Evolutionary conservation across 2,797 vertebrate species (phyloP).

Genomic region (Alca torda): DNA sequence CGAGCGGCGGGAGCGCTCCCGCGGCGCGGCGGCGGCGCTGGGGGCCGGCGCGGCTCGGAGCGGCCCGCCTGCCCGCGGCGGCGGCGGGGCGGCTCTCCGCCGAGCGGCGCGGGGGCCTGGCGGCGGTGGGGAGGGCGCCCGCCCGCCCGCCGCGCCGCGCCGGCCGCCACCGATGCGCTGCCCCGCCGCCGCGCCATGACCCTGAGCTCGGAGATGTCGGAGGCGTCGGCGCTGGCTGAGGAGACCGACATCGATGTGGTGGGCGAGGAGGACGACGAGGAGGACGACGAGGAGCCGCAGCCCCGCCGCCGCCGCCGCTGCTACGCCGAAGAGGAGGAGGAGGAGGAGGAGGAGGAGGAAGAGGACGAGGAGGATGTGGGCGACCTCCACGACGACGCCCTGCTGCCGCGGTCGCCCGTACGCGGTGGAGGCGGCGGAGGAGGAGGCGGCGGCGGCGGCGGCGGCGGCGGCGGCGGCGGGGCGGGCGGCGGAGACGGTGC

Average conservation of each 20-base stretch:
- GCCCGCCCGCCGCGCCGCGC: neutral
- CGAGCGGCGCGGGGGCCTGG: neutral
- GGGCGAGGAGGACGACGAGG: constrained; percentile 87
- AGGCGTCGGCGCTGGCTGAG: constrained; percentile 90
- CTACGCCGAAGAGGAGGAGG: constrained; percentile 61
- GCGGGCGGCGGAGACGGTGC: constrained; percentile 64
- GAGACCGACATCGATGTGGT: constrained; percentile 97
- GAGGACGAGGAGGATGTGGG: constrained; percentile 84
- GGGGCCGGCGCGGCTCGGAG: neutral
- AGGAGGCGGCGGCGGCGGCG: constrained; percentile 42
- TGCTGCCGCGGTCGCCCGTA: constrained; percentile 77
- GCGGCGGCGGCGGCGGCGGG: constrained; percentile 72
- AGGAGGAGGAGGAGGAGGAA: constrained; percentile 80
- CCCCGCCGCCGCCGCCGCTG: constrained; percentile 32
- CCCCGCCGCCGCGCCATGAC: constrained; percentile 85
- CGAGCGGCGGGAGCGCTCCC: neutral
- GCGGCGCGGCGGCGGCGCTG: neutral
- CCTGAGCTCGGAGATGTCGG: constrained; percentile 95
- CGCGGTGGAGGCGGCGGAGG: constrained; percentile 69
- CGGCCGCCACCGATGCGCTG: constrained; percentile 60
- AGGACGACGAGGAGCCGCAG: constrained; percentile 79
- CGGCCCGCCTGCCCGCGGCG: neutral
- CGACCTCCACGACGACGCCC: constrained; percentile 83
- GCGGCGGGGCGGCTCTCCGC: constrained; percentile 2
- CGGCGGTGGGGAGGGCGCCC: neutral